Conservation (phyloP, 2,797 vertebrate species). For the Syngnathus rostellatus region DNA sequence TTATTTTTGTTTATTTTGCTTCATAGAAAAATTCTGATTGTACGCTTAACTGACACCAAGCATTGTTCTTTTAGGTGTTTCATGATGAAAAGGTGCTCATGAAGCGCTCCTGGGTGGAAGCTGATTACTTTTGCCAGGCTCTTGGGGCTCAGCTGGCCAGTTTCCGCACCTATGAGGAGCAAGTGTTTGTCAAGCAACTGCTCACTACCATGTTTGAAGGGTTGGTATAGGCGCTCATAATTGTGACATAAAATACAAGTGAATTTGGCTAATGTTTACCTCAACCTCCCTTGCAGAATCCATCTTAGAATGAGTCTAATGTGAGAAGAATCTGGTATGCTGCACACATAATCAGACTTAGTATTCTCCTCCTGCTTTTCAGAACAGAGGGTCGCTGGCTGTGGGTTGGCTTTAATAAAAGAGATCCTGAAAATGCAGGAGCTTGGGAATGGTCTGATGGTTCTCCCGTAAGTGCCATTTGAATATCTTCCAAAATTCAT, state of each 20-base stretch:
- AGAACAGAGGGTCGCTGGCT: constrained; percentile 85
- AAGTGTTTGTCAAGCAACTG: constrained; percentile 80
- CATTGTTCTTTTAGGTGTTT: constrained; percentile 73
- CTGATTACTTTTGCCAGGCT: constrained; percentile 85
- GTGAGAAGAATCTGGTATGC: neutral
- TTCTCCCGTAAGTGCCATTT: constrained; percentile 73
- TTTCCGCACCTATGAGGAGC: constrained; percentile 83
- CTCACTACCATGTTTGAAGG: constrained; percentile 81
- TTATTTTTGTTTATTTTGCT: neutral
- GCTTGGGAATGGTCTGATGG: constrained; percentile 89
- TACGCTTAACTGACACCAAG: constrained; percentile 8
- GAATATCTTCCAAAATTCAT: neutral
- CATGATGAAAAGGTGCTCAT: constrained; percentile 87
- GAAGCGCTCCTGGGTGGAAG: constrained; percentile 89
- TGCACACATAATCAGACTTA: neutral
- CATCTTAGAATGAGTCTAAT: neutral
- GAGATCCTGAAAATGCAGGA: constrained; percentile 71
- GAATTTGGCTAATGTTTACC: neutral
- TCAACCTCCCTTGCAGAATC: no score
- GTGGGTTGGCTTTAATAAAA: constrained; percentile 94
- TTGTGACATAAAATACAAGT: neutral
- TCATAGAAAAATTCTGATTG: neutral
- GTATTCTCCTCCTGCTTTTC: constrained; percentile 38
- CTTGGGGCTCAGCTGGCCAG: constrained; percentile 88
- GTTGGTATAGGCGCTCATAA: constrained; percentile 65